These are phyloP conservation scores for Hystrix cristata DNA, from an alignment of 2,113 vertebrate species.

Conservation along the genomic window DNA sequence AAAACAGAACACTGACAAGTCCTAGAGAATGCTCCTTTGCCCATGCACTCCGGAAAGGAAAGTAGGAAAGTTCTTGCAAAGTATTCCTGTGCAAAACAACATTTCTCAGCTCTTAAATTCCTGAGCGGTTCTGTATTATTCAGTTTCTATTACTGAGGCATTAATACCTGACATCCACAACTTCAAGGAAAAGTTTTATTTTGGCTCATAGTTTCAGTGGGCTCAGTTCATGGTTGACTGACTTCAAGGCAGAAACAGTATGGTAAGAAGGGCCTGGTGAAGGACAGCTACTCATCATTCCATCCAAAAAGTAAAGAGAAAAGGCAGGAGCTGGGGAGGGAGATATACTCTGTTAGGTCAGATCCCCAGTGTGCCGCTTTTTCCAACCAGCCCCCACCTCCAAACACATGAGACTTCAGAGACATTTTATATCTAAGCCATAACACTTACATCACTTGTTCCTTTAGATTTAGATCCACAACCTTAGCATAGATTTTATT, in stretches of 20 bases:
- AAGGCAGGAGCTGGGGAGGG: neutral
- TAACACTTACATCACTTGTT: neutral
- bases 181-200: neutral
- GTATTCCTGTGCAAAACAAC: neutral
- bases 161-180: neutral
- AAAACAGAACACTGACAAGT: slow-evolving; percentile 4
- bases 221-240: neutral
- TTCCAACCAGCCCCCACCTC: neutral
- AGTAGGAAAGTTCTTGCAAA: neutral
- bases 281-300: neutral
- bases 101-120: neutral
- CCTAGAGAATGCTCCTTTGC: neutral
- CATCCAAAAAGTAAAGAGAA: neutral
- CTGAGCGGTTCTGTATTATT: neutral
- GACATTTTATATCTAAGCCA: neutral
- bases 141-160: neutral
- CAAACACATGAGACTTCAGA: neutral
- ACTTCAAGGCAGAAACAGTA: neutral
- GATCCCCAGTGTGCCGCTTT: neutral
- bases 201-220: neutral
- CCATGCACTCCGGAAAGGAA: neutral
- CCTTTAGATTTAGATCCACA: neutral
- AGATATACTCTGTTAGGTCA: neutral
- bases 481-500: neutral
- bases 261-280: neutral